Percentiles rank a stretch among this genome's conserved stretches.
Evolutionary conservation across 1,140 invertebrate species (phyloP).

Genomic region (Procambarus clarkii): DNA sequence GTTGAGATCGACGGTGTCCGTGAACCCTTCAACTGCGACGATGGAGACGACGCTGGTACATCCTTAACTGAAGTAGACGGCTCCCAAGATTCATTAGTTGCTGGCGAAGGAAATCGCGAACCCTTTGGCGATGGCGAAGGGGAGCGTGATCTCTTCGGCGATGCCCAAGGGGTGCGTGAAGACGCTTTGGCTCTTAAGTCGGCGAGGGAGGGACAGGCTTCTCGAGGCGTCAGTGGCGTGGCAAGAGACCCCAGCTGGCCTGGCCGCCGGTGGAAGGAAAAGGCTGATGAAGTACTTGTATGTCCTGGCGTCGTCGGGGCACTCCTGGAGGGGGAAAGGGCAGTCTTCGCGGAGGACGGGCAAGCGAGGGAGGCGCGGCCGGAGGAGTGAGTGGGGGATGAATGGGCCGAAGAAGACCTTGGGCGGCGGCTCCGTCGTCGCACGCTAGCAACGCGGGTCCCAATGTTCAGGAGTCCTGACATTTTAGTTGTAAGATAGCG

Average conservation of each 20-base stretch:
- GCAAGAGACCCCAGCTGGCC: constrained; percentile 12
- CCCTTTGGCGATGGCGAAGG: neutral
- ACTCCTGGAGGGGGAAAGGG: constrained; percentile 1
- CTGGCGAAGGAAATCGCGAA: neutral
- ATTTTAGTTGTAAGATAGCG: constrained; percentile 10
- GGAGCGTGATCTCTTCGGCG: neutral
- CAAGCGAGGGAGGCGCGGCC: neutral
- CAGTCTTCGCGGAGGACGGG: neutral
- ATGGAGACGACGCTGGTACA: neutral
- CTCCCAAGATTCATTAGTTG: neutral
- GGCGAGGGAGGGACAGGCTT: neutral
- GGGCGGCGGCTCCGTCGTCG: constrained; percentile 12
- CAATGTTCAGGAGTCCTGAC: constrained; percentile 46
- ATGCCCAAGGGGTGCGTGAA: neutral
- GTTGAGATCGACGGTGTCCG: neutral
- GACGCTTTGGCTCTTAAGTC: neutral
- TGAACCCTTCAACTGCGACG: neutral
- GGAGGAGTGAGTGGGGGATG: constrained; percentile 27
- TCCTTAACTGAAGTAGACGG: neutral
- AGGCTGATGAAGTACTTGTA: neutral
- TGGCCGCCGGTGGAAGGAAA: neutral
- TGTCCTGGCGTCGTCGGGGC: constrained; percentile 27
- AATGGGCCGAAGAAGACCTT: constrained; percentile 25
- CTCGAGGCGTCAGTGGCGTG: neutral
- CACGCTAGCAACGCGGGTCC: constrained; percentile 39